These are phyloP conservation scores for Laspeyria flexula DNA, from an alignment of 2,888 invertebrate species.

Conservation along the genomic window DNA sequence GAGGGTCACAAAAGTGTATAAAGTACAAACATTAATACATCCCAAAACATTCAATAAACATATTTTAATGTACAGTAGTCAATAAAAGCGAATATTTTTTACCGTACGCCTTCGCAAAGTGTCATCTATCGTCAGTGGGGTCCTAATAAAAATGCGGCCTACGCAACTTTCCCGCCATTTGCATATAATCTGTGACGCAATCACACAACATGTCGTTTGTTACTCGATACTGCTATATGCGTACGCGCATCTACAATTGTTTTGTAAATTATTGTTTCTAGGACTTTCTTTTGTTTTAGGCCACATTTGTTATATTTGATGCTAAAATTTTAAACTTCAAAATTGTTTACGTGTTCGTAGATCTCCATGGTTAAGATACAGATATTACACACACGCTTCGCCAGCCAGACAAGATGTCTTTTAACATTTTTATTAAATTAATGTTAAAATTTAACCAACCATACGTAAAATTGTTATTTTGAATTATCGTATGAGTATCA, in stretches of 20 bases:
- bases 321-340: no score
- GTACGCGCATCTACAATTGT: constrained; percentile 29
- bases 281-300: neutral
- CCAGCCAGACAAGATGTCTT: no score
- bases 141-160: constrained; percentile 61
- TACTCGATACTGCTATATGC: constrained; percentile 38
- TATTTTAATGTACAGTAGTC: constrained; percentile 12
- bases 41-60: neutral
- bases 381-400: no score
- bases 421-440: no score
- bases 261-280: constrained; percentile 7
- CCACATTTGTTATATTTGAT: no score
- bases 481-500: no score
- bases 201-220: constrained; percentile 23
- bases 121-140: constrained; percentile 30
- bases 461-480: no score
- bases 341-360: no score
- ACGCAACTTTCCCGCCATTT: constrained; percentile 67
- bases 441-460: no score
- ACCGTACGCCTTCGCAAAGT: constrained; percentile 46
- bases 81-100: constrained; percentile 17
- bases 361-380: no score
- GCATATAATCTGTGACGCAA: constrained; percentile 56
- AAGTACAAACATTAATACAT: neutral
- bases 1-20: neutral